Base-by-base conservation (phyloP, 2,113 vertebrate species). In the Pseudorasbora parva region DNA sequence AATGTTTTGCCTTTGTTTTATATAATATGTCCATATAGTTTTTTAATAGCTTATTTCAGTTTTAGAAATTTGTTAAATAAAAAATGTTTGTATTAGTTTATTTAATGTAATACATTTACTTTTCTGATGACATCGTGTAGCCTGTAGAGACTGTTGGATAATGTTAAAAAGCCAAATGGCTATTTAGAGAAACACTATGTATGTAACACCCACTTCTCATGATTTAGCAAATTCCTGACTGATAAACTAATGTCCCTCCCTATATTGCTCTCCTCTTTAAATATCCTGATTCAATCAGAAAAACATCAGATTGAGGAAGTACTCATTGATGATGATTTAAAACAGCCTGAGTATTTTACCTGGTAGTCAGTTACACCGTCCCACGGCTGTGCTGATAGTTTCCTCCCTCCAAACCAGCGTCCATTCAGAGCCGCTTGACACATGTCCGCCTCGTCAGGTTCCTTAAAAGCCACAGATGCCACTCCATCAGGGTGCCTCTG, bases 401-500 rank as follows among this genome's bases (percentile, higher is more conserved):
- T 96, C 59, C 95, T 93, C 21, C 97, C 97, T 86, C 97, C 97
- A 90, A 99, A 99, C 97, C 98, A 99, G 81, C 97, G 96, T 17
- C 96, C 96, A 8, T 98, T 93, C 8, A 99, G 94, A 0, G 96
- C 95, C 0, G 89, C 71, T 78, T 95, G 94, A 86, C 97, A 99
- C 2, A 90, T 75, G 75, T 98, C 96, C 0, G 95, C 96, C 84
- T 97, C 93, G 3, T 97, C 95, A 0, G 95, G 91, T 56, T 98
- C 95, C 85, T 96, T 97, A 89, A 98, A 99, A 0, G 97, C 95
- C n/a, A 99, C 93, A 0, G 97, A 99, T 2, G 97, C 97, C 10
- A 99, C 94, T 0, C 98, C 97, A 45, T 98, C 97, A 0, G 98
- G 97, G 81, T 99, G 98, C 86, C 97, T 95, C 98, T 99, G 91